These are phyloP conservation scores for Beroe forskalii DNA, from an alignment of 37 sponge, comb jelly and placozoan genomes.

Conservation along the genomic window DNA sequence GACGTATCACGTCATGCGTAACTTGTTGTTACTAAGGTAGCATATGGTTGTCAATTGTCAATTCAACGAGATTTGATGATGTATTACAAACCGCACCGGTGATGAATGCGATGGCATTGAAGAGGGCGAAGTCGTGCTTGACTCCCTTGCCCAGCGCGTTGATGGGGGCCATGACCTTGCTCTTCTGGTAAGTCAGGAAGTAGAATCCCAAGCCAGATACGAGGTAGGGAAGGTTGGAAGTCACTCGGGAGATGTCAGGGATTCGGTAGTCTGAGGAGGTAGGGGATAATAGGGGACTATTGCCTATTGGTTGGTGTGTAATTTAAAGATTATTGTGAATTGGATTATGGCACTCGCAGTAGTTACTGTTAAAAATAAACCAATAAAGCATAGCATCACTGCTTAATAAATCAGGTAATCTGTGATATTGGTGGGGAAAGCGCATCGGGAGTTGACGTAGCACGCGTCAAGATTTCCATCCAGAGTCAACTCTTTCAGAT, in stretches of 20 bases:
- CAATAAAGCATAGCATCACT: too few relatives aligned
- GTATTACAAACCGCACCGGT: not conserved
- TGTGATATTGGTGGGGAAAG: not conserved
- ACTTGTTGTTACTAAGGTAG: too few relatives aligned
- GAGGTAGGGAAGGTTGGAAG: constrained; percentile 26
- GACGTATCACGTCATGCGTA: too few relatives aligned
- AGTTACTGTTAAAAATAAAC: too few relatives aligned
- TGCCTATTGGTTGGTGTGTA: too few relatives aligned
- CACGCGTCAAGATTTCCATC: constrained; percentile 52
- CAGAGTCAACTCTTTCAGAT: not conserved
- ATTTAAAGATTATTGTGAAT: too few relatives aligned
- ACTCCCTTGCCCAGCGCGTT: constrained; percentile 21
- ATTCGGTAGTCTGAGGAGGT: not conserved
- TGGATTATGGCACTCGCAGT: too few relatives aligned
- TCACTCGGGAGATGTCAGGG: constrained; percentile 20
- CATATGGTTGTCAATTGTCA: too few relatives aligned
- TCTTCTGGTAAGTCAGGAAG: constrained; percentile 1
- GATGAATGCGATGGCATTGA: constrained; percentile 44
- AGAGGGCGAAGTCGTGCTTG: constrained; percentile 42
- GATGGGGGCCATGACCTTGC: not conserved
- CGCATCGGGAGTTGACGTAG: constrained; percentile 13
- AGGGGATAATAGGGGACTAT: too few relatives aligned
- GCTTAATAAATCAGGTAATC: too few relatives aligned
- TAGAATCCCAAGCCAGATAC: constrained; percentile 2
- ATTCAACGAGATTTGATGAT: too few relatives aligned